Conservation (phyloP, 2,888 invertebrate genomes). For the Germaria angustata region DNA sequence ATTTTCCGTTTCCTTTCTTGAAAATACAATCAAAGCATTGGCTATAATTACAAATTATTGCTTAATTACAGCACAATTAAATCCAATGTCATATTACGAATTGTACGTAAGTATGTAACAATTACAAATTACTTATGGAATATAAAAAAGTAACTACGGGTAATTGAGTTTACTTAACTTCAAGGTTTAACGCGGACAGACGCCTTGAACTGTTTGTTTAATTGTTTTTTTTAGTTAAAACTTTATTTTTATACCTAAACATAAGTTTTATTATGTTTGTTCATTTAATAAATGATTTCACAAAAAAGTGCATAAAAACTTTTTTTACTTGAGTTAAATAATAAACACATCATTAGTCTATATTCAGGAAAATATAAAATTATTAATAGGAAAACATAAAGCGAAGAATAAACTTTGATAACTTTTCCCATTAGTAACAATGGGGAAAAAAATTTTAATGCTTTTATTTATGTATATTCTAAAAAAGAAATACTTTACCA, state of each 20-base stretch:
- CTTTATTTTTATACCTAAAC: not conserved
- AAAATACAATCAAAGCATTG: not conserved
- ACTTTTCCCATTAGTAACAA: conserved; percentile 39
- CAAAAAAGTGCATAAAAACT: not conserved
- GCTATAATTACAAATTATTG: not conserved
- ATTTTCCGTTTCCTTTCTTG: not conserved
- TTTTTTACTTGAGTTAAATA: conserved; percentile 15
- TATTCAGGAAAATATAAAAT: not conserved
- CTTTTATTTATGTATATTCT: too few species aligned
- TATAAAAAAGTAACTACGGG: too few species aligned
- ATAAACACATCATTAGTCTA: conserved; percentile 25
- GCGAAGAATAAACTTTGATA: not conserved
- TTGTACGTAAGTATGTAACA: not conserved
- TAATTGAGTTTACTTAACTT: not conserved
- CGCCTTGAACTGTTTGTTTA: not conserved
- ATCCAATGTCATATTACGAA: not conserved
- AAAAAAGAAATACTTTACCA: too few species aligned
- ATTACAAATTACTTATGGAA: not conserved
- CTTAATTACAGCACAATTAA: not conserved
- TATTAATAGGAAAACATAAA: not conserved
- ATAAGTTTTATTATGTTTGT: not conserved
- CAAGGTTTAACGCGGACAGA: not conserved
- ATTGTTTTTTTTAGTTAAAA: not conserved
- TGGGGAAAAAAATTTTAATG: too few species aligned
- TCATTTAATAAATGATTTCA: not conserved